These are phyloP conservation scores for Semaprochilodus insignis DNA, from an alignment of 2,797 vertebrate species.

Conservation along the genomic window DNA sequence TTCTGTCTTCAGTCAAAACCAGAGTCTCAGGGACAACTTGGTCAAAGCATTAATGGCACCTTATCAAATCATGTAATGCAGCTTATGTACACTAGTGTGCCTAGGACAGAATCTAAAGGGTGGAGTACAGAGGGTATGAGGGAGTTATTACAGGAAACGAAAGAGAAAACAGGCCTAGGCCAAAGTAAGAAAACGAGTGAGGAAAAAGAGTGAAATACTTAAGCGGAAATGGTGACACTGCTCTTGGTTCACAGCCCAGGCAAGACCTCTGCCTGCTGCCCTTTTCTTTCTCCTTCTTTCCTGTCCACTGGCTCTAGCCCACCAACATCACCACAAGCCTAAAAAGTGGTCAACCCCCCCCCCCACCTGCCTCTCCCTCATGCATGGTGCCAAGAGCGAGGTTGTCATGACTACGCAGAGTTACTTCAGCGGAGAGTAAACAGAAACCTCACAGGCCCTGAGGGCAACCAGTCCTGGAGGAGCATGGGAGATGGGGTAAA, in stretches of 20 bases:
- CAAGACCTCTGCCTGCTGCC: slow-evolving; percentile 36
- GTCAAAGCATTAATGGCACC: slow-evolving; percentile 5
- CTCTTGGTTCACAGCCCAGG: slow-evolving; percentile 19
- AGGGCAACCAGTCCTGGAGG: slow-evolving; percentile 61
- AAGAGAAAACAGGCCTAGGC: slow-evolving; percentile 1
- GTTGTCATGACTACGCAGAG: slow-evolving; percentile 73
- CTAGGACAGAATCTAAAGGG: background rate
- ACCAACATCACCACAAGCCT: background rate
- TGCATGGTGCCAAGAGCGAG: slow-evolving; percentile 58
- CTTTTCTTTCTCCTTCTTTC: slow-evolving; percentile 16
- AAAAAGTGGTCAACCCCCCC: background rate
- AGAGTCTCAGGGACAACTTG: background rate
- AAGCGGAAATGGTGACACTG: slow-evolving; percentile 16
- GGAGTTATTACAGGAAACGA: background rate
- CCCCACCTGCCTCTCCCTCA: no score
- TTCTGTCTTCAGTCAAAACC: no score
- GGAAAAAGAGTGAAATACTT: background rate
- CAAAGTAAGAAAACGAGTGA: slow-evolving; percentile 23
- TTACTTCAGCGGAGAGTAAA: slow-evolving; percentile 65
- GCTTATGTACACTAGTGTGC: background rate
- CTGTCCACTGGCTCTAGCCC: background rate
- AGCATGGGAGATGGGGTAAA: background rate
- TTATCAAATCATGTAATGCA: background rate
- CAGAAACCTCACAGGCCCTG: slow-evolving; percentile 68
- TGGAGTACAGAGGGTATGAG: background rate